Evolutionary conservation across 2,888 invertebrate genomes (phyloP).

Genomic region (Callimorpha dominula): DNA sequence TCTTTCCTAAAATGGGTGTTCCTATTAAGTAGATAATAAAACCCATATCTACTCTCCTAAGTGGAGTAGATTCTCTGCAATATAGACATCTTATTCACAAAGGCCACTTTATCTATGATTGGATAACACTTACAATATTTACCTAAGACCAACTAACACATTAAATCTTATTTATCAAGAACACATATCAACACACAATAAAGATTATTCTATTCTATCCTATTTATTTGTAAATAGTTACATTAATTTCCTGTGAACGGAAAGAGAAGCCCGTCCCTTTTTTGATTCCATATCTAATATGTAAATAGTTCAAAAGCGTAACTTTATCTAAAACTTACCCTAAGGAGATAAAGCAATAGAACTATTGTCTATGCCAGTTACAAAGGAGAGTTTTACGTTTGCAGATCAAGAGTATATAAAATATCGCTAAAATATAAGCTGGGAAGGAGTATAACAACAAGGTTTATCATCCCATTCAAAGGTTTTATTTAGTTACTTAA

Average conservation of each 20-base stretch:
- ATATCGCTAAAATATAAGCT: conserved; percentile 5
- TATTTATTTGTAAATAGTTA: too few species aligned
- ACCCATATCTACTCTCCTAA: too few species aligned
- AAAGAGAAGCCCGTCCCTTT: background rate
- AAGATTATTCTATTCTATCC: too few species aligned
- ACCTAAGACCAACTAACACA: too few species aligned
- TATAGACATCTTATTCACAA: too few species aligned
- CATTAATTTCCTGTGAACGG: too few species aligned
- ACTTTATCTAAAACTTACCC: background rate
- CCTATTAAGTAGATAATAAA: too few species aligned
- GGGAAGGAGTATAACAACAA: conserved; percentile 17
- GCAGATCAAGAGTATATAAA: background rate
- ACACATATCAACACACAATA: too few species aligned
- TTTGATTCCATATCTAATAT: background rate
- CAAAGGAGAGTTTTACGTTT: background rate
- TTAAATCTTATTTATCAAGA: too few species aligned
- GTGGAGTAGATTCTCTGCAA: too few species aligned
- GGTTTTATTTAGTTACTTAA: background rate
- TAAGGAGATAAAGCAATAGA: background rate
- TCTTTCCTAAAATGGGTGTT: background rate
- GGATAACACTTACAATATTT: too few species aligned
- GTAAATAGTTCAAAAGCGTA: background rate
- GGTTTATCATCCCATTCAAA: background rate
- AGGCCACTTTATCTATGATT: too few species aligned
- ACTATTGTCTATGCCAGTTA: background rate